Evolutionary conservation across 2,113 vertebrate species (phyloP), one percentile per base, ranked within the genome.

Genomic region (Sprattus sprattus): DNA sequence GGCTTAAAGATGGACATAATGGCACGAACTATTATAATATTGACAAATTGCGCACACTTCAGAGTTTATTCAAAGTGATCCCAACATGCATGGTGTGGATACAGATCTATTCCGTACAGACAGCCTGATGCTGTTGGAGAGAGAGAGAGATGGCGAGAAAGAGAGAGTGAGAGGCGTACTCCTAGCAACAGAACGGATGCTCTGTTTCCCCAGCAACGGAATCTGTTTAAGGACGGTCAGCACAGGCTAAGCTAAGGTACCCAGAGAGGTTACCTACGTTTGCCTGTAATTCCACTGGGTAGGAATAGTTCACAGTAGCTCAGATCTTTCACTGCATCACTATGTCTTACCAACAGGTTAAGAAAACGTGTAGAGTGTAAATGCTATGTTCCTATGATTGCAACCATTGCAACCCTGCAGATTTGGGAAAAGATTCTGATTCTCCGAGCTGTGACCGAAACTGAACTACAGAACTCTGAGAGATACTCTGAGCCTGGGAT

Each of bases 151-250:
- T n/a, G n/a, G n/a, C n/a, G 52, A 89, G 86, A 45, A 82, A 60
- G 83, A 89, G 88, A 90, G 88, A 91, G 87, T 85, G 45, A 87
- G 85, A 78, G 91, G 89, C 13, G 91, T 92, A 89, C 85, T 93
- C 92, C 93, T 93, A 93, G 93, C 92, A 93, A 93, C 93, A 82
- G 88, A 46, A 47, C 54, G 57, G 85, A 87, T 89, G 87, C 91
- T 82, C 84, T 87, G 95, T 95, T 95, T 84, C 95, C 94, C 86
- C 93, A 93, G 93, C 92, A 95, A 95, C 95, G 0, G 91, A 91
- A 92, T 93, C 91, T 92, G 91, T 93, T 92, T 86, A 90, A 91
- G 92, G 91, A 89, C 89, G 86, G 85, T 39, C 71, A 39, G 28
- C 13, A 39, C 71, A 78, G 64, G 64, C 10, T 44, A 78, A 32